Conservation (phyloP, 2,888 invertebrate species). For the Thymelicus sylvestris region DNA sequence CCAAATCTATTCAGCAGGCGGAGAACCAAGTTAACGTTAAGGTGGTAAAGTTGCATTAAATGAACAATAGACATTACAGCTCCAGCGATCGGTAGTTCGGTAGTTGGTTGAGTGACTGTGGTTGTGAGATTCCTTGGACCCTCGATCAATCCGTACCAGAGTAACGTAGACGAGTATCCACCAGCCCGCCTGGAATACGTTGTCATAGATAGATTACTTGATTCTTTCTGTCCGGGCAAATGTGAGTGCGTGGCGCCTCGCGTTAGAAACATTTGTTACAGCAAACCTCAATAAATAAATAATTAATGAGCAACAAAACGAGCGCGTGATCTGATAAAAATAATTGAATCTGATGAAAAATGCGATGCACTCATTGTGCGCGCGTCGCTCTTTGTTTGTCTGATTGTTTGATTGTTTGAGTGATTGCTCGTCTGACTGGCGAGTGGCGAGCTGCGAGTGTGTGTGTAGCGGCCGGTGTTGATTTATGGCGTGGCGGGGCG, state of each 20-base stretch:
- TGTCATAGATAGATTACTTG: no score
- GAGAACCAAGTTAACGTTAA: no score
- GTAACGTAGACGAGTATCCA: no score
- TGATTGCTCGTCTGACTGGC: conserved; percentile 5
- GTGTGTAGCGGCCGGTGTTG: conserved; percentile 14
- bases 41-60: no score
- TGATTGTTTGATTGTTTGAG: not conserved
- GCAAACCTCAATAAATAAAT: conserved; percentile 28
- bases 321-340: conserved; percentile 26
- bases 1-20: no score
- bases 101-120: no score
- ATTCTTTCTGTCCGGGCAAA: no score
- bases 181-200: no score
- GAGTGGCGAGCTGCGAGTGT: conserved; percentile 3
- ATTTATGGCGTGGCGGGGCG: conserved; percentile 18
- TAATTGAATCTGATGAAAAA: conserved; percentile 34
- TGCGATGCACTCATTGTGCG: conserved; percentile 19
- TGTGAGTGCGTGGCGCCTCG: not conserved
- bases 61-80: no score
- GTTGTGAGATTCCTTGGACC: no score
- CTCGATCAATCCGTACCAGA: no score
- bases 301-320: conserved; percentile 26
- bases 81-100: no score
- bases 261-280: conserved; percentile 6
- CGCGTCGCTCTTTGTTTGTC: conserved; percentile 25